Conservation (phyloP, 2,113 vertebrate genomes). For the Pluvialis apricaria region DNA sequence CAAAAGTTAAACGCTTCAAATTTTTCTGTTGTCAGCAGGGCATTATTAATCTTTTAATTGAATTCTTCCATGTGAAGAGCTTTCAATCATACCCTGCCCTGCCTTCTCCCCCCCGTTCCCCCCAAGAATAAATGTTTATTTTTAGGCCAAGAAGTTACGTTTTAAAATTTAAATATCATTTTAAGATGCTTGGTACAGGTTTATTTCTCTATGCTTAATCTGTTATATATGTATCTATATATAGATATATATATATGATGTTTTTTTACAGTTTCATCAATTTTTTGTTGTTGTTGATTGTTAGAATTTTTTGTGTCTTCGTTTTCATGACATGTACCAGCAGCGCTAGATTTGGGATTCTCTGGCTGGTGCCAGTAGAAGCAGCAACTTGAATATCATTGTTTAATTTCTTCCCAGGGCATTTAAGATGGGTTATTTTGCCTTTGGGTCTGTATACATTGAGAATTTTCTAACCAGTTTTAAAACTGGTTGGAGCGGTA, state of each 20-base stretch:
- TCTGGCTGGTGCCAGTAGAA: background rate
- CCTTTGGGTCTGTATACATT: background rate
- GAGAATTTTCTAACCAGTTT: conserved; percentile 10
- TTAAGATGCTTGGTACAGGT: background rate
- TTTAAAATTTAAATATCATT: background rate
- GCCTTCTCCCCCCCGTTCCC: background rate
- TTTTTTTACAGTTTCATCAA: background rate
- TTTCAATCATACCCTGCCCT: background rate
- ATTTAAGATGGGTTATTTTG: conserved; percentile 4
- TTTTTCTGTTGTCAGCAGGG: background rate
- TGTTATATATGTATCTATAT: too few relatives aligned
- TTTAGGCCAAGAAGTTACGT: background rate
- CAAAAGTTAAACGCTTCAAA: background rate
- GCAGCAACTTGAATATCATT: background rate
- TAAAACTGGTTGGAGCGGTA: conserved; percentile 9
- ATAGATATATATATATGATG: too few relatives aligned
- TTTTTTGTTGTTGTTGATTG: background rate
- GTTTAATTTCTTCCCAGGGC: background rate
- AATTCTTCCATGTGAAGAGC: background rate
- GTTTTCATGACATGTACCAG: background rate
- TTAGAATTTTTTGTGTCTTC: background rate
- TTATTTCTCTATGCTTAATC: background rate
- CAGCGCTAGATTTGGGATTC: background rate
- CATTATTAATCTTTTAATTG: conserved; percentile 17
- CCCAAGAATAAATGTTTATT: background rate